Evolutionary conservation across 2,888 invertebrate species (phyloP).

Genomic region (Nymphalis c-album): DNA sequence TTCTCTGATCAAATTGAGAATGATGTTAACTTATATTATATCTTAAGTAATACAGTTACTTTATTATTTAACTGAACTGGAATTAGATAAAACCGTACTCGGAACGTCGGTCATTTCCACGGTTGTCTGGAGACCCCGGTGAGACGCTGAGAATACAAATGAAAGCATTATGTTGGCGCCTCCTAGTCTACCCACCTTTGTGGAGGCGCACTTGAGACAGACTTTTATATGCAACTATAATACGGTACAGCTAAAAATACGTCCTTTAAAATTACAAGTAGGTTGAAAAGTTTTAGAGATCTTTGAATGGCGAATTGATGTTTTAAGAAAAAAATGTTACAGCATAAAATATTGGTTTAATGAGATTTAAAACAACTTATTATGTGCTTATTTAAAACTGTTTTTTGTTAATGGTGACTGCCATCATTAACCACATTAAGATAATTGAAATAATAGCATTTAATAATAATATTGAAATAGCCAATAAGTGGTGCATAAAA

Average conservation of each 20-base stretch:
- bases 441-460: no score
- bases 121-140: constrained; percentile 23
- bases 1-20: background rate
- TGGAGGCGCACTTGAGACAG: constrained; percentile 22
- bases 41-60: background rate
- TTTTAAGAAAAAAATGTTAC: background rate
- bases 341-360: no score
- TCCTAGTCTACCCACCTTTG: constrained; percentile 19
- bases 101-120: constrained; percentile 34
- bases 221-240: constrained; percentile 2
- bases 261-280: constrained; percentile 1
- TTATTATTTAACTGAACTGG: constrained; percentile 9
- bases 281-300: background rate
- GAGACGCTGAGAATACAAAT: constrained; percentile 34
- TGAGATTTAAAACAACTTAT: no score
- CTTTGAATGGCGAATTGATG: no score
- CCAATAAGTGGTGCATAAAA: no score
- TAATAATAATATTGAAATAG: no score
- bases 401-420: no score
- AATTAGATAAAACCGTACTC: constrained; percentile 27
- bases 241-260: background rate
- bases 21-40: background rate
- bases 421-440: no score
- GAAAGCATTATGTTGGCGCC: constrained; percentile 28
- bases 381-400: no score